phyloP scores from a whole-genome alignment of 2,888 invertebrate species.

The Agriopis aurantiaria region DNA sequence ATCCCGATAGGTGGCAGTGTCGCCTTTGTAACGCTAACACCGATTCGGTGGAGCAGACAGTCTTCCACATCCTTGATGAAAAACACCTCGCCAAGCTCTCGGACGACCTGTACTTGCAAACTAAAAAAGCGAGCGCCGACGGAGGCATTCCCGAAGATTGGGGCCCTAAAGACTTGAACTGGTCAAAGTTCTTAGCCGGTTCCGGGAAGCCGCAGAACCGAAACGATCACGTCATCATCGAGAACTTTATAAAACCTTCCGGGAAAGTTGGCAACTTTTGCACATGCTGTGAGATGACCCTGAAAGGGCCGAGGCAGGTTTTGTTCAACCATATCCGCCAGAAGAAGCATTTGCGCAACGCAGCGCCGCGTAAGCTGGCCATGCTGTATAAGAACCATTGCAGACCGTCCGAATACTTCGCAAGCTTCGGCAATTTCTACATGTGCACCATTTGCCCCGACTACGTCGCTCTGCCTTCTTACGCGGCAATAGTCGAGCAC shows the following conservation, averaged over 20 bases:
- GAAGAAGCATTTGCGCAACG: slow-evolving; percentile 80
- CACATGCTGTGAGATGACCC: slow-evolving; percentile 78
- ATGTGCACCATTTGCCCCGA: slow-evolving; percentile 74
- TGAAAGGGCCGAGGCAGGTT: slow-evolving; percentile 80
- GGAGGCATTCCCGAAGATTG: slow-evolving; percentile 76
- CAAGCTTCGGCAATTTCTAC: slow-evolving; percentile 81
- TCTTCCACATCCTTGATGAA: slow-evolving; percentile 77
- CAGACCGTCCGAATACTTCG: slow-evolving; percentile 77
- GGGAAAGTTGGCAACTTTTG: slow-evolving; percentile 79
- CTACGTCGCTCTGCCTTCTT: slow-evolving; percentile 73
- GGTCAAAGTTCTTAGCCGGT: slow-evolving; percentile 79
- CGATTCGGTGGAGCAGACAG: slow-evolving; percentile 65
- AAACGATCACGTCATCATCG: slow-evolving; percentile 77
- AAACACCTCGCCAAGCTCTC: slow-evolving; percentile 75
- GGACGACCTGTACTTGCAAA: slow-evolving; percentile 71
- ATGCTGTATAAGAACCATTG: slow-evolving; percentile 77
- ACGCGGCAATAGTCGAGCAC: slow-evolving; percentile 77
- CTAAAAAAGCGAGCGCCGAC: slow-evolving; percentile 69
- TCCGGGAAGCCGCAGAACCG: slow-evolving; percentile 75
- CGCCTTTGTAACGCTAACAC: slow-evolving; percentile 66
- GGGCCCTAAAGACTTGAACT: slow-evolving; percentile 80
- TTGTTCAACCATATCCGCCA: slow-evolving; percentile 81
- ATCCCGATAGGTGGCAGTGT: slow-evolving; percentile 61
- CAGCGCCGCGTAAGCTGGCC: slow-evolving; percentile 74
- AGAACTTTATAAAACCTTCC: slow-evolving; percentile 79